Evolutionary conservation across 2,888 invertebrate species (phyloP).

Genomic region (Campoplex nolae): DNA sequence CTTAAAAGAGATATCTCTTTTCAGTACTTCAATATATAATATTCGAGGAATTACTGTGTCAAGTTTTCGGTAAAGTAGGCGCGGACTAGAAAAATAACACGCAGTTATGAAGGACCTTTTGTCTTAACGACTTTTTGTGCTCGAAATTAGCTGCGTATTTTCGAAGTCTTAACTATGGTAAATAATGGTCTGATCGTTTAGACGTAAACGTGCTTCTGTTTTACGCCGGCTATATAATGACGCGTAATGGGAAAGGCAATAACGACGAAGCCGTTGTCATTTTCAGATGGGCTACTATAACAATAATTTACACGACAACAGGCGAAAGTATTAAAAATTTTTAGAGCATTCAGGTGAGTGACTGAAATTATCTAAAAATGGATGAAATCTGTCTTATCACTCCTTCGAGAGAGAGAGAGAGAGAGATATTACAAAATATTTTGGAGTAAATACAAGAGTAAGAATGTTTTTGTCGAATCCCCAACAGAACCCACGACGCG

Average conservation of each 20-base stretch:
- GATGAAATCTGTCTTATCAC: not conserved
- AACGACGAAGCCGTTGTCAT: no score
- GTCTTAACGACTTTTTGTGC: not conserved
- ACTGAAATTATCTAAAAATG: not conserved
- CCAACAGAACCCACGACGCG: not conserved
- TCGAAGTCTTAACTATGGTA: not conserved
- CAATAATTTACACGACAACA: no score
- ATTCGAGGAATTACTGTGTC: not conserved
- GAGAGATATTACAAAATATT: not conserved
- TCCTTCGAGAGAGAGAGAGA: no score
- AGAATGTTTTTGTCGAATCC: not conserved
- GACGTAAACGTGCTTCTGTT: not conserved
- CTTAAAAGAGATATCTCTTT: not conserved
- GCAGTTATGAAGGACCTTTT: not conserved
- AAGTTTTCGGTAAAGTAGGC: not conserved
- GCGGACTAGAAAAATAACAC: not conserved
- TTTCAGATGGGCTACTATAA: no score
- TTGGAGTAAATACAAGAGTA: not conserved
- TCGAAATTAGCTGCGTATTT: not conserved
- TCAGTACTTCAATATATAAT: not conserved
- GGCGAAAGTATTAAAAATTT: not conserved
- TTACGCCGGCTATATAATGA: no score
- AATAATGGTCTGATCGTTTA: not conserved
- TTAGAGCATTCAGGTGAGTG: not conserved
- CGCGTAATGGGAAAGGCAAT: no score